These are phyloP conservation scores for Brachionus koreanus DNA, from an alignment of 1,140 invertebrate species.

Conservation along the genomic window DNA sequence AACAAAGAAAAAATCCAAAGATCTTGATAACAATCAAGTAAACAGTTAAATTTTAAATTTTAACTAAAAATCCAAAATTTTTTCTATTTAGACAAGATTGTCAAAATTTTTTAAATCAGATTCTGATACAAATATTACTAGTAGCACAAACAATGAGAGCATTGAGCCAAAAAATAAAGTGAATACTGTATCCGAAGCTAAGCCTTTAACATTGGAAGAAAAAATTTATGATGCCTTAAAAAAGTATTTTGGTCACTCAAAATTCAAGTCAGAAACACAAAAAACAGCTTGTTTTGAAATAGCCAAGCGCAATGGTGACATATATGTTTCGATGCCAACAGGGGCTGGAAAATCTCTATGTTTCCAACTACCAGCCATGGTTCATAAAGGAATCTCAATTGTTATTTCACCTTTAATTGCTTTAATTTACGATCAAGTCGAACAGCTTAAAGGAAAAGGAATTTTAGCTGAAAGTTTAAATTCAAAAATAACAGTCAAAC, in stretches of 20 bases:
- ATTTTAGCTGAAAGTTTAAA: constrained; percentile 60
- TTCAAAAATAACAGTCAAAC: constrained; percentile 21
- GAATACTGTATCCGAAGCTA: not conserved
- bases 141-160: not conserved
- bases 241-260: constrained; percentile 19
- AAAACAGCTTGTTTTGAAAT: constrained; percentile 40
- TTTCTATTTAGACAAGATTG: not conserved
- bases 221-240: constrained; percentile 32
- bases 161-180: not conserved
- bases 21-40: constrained; percentile 17
- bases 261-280: constrained; percentile 33
- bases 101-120: constrained; percentile 32
- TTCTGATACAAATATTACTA: not conserved
- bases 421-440: constrained; percentile 88
- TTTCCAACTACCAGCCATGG: constrained; percentile 82
- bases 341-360: constrained; percentile 92
- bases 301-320: constrained; percentile 60
- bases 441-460: constrained; percentile 54
- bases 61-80: not conserved
- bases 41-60: not conserved
- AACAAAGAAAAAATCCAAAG: not conserved
- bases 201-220: constrained; percentile 25
- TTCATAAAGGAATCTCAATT: constrained; percentile 68
- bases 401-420: constrained; percentile 87
- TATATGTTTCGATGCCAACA: constrained; percentile 70